These are phyloP conservation scores for Protonibea diacanthus DNA, from an alignment of 2,797 vertebrate species.

Conservation along the genomic window DNA sequence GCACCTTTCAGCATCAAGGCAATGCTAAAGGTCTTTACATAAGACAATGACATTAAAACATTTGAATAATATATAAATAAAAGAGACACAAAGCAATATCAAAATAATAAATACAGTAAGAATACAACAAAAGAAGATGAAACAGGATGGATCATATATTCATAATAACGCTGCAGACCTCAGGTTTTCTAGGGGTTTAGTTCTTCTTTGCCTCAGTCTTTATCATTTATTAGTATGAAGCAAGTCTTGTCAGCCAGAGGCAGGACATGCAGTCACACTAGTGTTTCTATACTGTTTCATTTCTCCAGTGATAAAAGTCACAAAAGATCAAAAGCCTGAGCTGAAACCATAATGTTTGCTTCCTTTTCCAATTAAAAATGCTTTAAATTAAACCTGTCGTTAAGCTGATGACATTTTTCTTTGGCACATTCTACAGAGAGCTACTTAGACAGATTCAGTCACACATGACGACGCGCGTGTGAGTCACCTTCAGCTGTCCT, in stretches of 20 bases:
- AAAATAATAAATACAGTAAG: background rate
- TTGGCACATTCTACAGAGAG: background rate
- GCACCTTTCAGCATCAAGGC: background rate
- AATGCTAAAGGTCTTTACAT: background rate
- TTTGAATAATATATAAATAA: background rate
- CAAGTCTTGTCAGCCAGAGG: background rate
- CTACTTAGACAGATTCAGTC: conserved; percentile 23
- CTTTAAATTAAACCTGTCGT: background rate
- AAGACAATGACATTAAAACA: background rate
- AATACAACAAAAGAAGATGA: background rate
- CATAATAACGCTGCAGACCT: background rate
- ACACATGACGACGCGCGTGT: conserved; percentile 6
- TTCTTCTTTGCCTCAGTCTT: too few species aligned
- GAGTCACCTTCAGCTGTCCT: conserved; percentile 53
- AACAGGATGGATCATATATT: too few species aligned
- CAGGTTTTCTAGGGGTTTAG: too few species aligned
- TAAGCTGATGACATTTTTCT: background rate
- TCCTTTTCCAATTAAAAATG: conserved; percentile 2
- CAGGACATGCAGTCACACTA: background rate
- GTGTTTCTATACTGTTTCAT: background rate
- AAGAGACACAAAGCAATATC: background rate
- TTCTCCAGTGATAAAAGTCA: background rate
- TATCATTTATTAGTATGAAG: background rate
- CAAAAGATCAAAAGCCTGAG: background rate
- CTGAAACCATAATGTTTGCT: background rate